Evolutionary conservation across 2,113 vertebrate species (phyloP).

Genomic region (Collichthys lucidus): DNA sequence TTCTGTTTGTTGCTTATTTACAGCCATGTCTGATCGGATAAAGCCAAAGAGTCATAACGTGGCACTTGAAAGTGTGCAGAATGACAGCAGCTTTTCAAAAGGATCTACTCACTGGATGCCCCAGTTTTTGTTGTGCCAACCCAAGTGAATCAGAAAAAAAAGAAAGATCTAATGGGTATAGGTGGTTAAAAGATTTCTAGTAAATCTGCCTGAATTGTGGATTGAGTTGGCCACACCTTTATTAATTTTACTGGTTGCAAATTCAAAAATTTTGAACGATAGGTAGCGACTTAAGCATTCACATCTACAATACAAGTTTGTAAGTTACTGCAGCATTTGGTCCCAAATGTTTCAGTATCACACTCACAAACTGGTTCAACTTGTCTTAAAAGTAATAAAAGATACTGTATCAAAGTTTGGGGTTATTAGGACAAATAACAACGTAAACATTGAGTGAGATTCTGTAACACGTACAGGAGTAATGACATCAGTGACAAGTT

Average conservation of each 20-base stretch:
- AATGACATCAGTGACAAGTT: constrained; percentile 54
- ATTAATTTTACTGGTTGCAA: not conserved
- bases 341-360: not conserved
- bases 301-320: not conserved
- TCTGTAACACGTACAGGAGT: constrained; percentile 36
- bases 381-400: not conserved
- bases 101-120: constrained; percentile 21
- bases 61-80: constrained; percentile 33
- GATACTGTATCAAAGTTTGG: not conserved
- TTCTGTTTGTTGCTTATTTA: constrained; percentile 44
- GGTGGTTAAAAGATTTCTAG: not conserved
- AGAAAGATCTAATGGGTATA: not conserved
- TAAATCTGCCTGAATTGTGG: not conserved
- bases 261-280: not conserved
- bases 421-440: not conserved
- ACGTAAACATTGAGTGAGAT: constrained; percentile 1
- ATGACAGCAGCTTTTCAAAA: constrained; percentile 39
- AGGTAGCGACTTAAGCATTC: not conserved
- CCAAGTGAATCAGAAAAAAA: not conserved
- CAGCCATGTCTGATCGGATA: constrained; percentile 55
- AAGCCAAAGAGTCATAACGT: constrained; percentile 44
- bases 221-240: not conserved
- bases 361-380: not conserved
- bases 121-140: constrained; percentile 13
- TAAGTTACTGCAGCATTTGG: not conserved